Percentiles rank a stretch among this genome's conserved stretches.
These are phyloP conservation scores for Phylloscopus collybita DNA, from an alignment of 2,797 vertebrate genomes.

Conservation along the genomic window DNA sequence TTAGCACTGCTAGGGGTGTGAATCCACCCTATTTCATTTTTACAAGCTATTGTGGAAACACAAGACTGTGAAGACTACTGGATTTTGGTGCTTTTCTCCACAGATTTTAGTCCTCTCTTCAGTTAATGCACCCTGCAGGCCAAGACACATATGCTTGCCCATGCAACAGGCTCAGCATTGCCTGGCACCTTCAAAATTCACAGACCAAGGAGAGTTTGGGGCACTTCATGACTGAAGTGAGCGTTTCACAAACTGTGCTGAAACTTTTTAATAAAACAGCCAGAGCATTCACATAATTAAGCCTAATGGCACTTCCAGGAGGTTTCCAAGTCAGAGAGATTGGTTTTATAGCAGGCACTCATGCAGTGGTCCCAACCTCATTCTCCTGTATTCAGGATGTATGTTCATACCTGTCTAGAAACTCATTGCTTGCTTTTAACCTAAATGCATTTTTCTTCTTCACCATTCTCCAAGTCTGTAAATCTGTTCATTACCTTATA, in stretches of 20 bases:
- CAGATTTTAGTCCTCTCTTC: background rate
- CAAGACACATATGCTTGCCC: background rate
- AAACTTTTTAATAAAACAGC: background rate
- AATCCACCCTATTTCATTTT: background rate
- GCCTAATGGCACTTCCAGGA: background rate
- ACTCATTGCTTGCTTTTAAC: constrained; percentile 31
- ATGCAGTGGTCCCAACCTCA: background rate
- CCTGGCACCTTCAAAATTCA: background rate
- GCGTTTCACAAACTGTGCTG: background rate
- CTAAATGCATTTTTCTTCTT: constrained; percentile 32
- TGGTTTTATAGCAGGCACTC: constrained; percentile 5
- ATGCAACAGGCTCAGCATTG: background rate
- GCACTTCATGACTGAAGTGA: background rate
- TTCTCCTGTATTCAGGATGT: background rate
- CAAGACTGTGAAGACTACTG: background rate
- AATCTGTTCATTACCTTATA: background rate
- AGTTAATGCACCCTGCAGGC: background rate
- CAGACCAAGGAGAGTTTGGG: background rate
- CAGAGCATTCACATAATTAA: constrained; percentile 4
- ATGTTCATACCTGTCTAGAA: constrained; percentile 1
- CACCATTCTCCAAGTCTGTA: background rate
- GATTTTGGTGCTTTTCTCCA: background rate
- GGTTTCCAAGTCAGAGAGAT: background rate
- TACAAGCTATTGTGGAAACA: background rate
- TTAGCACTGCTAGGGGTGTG: background rate